Evolutionary conservation across 2,113 vertebrate species (phyloP).

Genomic region (Alaudala cheleensis): DNA sequence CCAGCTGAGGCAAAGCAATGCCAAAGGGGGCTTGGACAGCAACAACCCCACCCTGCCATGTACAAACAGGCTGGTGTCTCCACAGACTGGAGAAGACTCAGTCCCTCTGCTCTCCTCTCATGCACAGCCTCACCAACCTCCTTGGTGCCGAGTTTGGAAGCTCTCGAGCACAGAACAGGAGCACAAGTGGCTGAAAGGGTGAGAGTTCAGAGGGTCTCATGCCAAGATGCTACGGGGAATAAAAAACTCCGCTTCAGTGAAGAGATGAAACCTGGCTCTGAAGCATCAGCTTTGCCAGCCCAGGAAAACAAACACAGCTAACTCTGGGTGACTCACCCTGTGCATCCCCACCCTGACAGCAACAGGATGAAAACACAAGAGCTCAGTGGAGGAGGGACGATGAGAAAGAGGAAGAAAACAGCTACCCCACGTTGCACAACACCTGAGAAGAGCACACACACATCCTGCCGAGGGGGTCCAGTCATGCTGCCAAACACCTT

Average conservation of each 20-base stretch:
- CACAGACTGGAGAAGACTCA: rapidly evolving
- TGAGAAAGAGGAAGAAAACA: constrained; percentile 50
- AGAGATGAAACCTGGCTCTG: not conserved
- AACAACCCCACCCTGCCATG: not conserved
- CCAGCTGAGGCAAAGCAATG: not conserved
- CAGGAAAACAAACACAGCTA: not conserved
- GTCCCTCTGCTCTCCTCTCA: not conserved
- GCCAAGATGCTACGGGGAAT: too few relatives aligned
- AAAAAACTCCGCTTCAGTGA: not conserved
- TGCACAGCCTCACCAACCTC: rapidly evolving
- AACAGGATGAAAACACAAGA: not conserved
- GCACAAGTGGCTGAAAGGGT: not conserved
- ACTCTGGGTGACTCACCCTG: not conserved
- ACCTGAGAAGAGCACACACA: not conserved
- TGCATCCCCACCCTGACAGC: not conserved
- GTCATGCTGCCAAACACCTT: rapidly evolving
- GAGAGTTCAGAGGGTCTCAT: not conserved
- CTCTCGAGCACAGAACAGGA: not conserved
- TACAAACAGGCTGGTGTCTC: not conserved
- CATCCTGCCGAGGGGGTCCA: not conserved
- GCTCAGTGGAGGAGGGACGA: not conserved
- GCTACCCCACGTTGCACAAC: constrained; percentile 1
- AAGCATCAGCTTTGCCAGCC: not conserved
- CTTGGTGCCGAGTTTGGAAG: not conserved
- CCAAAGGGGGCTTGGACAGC: not conserved